Evolutionary conservation across 2,113 vertebrate species (phyloP).

Genomic region (Prinia subflava): DNA sequence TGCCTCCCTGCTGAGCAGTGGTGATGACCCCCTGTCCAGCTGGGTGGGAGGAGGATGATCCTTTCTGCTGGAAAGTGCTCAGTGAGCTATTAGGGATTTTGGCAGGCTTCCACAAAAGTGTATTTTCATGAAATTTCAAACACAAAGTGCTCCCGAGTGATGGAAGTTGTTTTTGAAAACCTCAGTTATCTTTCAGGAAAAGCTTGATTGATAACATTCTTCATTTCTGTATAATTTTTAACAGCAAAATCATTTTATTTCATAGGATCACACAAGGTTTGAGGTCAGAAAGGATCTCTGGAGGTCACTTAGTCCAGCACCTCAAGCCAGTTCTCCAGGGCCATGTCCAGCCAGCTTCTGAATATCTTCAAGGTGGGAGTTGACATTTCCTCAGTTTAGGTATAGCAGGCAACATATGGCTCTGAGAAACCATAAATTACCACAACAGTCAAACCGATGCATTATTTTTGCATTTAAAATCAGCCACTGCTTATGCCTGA

Average conservation of each 20-base stretch:
- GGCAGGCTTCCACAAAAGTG: not conserved
- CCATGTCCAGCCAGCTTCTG: not conserved
- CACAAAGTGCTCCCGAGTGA: not conserved
- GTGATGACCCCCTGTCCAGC: not conserved
- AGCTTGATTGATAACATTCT: not conserved
- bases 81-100: not conserved
- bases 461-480: not conserved
- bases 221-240: not conserved
- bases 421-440: not conserved
- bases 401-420: not conserved
- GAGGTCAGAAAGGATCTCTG: not conserved
- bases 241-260: not conserved
- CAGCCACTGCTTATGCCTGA: not conserved
- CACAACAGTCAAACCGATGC: rapidly evolving
- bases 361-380: not conserved
- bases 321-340: not conserved
- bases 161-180: not conserved
- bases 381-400: not conserved
- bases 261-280: not conserved
- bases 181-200: not conserved
- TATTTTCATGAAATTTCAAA: not conserved
- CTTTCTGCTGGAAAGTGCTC: not conserved
- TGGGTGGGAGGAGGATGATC: not conserved
- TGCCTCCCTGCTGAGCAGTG: not conserved
- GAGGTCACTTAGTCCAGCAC: not conserved